These are phyloP conservation scores for Scaptomyza caliginosa DNA, from an alignment of 2,888 invertebrate genomes.

Conservation along the genomic window DNA sequence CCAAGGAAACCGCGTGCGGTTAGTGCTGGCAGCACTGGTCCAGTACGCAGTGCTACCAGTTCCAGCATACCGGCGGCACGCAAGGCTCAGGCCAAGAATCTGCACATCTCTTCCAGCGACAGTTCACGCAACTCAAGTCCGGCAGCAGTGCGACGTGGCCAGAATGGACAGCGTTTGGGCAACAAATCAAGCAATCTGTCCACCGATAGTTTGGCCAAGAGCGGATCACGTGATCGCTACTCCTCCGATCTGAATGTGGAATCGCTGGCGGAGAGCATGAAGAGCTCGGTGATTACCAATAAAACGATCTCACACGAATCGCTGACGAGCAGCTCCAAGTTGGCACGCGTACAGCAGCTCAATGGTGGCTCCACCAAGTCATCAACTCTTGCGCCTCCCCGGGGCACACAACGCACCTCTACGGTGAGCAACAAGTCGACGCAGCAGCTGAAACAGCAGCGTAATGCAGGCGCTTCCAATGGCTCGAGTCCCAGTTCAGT, in stretches of 20 bases:
- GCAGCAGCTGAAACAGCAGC: slow-evolving; percentile 75
- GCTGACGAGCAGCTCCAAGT: slow-evolving; percentile 66
- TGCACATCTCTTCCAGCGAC: slow-evolving; percentile 84
- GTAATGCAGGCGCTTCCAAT: slow-evolving; percentile 79
- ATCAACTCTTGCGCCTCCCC: slow-evolving; percentile 14
- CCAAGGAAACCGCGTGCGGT: slow-evolving; percentile 83
- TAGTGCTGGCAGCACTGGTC: slow-evolving; percentile 51
- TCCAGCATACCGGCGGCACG: slow-evolving; percentile 79
- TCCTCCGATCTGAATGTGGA: slow-evolving; percentile 80
- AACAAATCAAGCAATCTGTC: slow-evolving; percentile 83
- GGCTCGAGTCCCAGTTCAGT: slow-evolving; percentile 83
- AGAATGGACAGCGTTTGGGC: slow-evolving; percentile 61
- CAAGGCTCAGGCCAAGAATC: slow-evolving; percentile 69
- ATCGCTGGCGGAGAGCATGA: slow-evolving; percentile 84
- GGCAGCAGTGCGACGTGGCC: slow-evolving; percentile 76
- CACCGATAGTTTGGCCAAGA: slow-evolving; percentile 81
- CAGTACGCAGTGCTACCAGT: slow-evolving; percentile 82
- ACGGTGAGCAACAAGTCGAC: slow-evolving; percentile 60
- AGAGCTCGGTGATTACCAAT: slow-evolving; percentile 83
- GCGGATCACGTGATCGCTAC: slow-evolving; percentile 67
- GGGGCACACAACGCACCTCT: slow-evolving; percentile 52
- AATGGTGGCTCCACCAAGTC: slow-evolving; percentile 56
- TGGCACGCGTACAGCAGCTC: slow-evolving; percentile 80
- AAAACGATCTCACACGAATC: slow-evolving; percentile 84
- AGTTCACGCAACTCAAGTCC: slow-evolving; percentile 83